A percentile compares a stretch with the other conserved stretches of the same genome.
Evolutionary conservation across 2,113 vertebrate genomes (phyloP).

Genomic region (Isichthys henryi): DNA sequence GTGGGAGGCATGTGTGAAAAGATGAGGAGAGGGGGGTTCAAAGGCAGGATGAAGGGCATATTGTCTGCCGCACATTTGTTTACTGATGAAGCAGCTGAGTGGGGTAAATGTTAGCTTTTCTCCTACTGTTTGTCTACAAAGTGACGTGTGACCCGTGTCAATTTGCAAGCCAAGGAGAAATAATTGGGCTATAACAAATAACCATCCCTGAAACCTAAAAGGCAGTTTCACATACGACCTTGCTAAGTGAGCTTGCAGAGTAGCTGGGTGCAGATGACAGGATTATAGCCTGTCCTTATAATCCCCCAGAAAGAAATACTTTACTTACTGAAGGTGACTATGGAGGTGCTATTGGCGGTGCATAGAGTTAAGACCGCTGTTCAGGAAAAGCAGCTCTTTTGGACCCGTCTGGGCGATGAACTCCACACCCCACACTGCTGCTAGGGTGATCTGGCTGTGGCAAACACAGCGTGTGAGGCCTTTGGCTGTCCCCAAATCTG

Average conservation of each 20-base stretch:
- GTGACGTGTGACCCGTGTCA: constrained; percentile 19
- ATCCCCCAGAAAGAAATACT: constrained; percentile 9
- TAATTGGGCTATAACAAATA: constrained; percentile 17
- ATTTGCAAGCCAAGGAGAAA: constrained; percentile 23
- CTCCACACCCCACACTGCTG: not conserved
- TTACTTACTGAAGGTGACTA: not conserved
- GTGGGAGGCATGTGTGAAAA: not conserved
- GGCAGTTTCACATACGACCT: constrained; percentile 22
- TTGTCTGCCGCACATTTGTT: constrained; percentile 27
- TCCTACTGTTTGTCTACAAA: constrained; percentile 22
- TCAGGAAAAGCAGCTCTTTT: not conserved
- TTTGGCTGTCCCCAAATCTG: not conserved
- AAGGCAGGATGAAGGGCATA: constrained; percentile 25
- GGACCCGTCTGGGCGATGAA: not conserved
- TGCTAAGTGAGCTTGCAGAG: constrained; percentile 28
- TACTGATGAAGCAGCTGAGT: constrained; percentile 25
- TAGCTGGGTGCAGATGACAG: constrained; percentile 27
- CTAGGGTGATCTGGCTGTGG: not conserved
- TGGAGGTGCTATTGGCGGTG: not conserved
- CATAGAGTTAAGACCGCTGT: not conserved
- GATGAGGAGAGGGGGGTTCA: not conserved
- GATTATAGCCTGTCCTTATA: constrained; percentile 25
- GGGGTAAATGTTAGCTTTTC: constrained; percentile 4
- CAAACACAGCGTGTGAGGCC: not conserved
- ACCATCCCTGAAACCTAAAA: constrained; percentile 23